Conservation (phyloP, 2,113 vertebrate species). For the Himantopus leucocephalus region DNA sequence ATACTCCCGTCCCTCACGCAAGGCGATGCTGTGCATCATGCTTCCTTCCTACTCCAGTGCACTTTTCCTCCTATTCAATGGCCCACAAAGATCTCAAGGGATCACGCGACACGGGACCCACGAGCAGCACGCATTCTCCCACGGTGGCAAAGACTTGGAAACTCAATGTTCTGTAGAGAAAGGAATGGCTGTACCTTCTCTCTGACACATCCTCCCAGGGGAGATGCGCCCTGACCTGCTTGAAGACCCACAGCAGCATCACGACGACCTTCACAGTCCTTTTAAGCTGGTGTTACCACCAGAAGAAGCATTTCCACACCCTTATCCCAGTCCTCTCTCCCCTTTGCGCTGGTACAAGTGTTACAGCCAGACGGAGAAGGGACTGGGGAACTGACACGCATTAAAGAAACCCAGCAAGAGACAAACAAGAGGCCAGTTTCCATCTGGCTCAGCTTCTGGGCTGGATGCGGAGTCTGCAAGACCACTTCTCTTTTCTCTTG, state of each 20-base stretch:
- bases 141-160: background rate
- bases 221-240: background rate
- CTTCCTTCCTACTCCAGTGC: background rate
- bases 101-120: background rate
- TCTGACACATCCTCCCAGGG: background rate
- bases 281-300: background rate
- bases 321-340: background rate
- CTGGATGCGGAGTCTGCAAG: background rate
- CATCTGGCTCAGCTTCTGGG: background rate
- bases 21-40: background rate
- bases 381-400: background rate
- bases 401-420: background rate
- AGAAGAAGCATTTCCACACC: background rate
- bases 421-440: background rate
- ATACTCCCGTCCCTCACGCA: fast-evolving
- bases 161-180: background rate
- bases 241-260: background rate
- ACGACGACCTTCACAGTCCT: background rate
- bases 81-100: background rate
- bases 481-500: background rate
- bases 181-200: background rate
- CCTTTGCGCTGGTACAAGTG: background rate
- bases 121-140: fast-evolving
- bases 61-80: conserved; percentile 28
- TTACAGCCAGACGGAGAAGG: background rate